A percentile compares a stretch with the other conserved stretches of the same genome.
phyloP scores from a whole-genome alignment of 2,888 invertebrate genomes.

The Acanthosepion lycidas region DNA sequence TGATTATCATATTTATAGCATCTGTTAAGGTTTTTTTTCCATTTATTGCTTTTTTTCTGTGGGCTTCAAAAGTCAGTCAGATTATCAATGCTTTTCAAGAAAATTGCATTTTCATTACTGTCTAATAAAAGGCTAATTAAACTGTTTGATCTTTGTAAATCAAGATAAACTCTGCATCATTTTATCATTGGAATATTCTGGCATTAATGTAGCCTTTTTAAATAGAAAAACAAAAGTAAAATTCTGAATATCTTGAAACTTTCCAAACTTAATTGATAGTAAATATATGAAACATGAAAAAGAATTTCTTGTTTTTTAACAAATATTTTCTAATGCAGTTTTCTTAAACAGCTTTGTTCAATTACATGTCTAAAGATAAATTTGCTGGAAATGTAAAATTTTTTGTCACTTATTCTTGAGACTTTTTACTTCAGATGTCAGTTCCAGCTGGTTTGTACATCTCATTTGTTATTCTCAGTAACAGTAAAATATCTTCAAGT shows the following conservation, averaged over 20 bases:
- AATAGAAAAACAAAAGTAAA: background rate
- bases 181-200: too few species aligned
- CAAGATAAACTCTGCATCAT: background rate
- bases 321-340: background rate
- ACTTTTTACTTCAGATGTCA: slow-evolving; percentile 12
- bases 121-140: background rate
- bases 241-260: background rate
- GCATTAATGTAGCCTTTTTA: too few species aligned
- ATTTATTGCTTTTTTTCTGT: background rate
- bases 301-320: background rate
- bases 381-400: background rate
- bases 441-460: slow-evolving; percentile 23
- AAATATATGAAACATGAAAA: background rate
- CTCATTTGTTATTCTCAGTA: background rate
- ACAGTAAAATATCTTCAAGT: background rate
- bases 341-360: background rate
- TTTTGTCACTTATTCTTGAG: background rate
- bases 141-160: background rate
- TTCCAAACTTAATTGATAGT: background rate
- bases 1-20: background rate
- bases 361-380: background rate
- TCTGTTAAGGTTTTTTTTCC: background rate
- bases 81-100: background rate
- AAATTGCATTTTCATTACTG: background rate
- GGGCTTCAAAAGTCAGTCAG: background rate